These are phyloP conservation scores for Ophioninae sp. DNA, from an alignment of 2,888 invertebrate genomes.

Conservation along the genomic window DNA sequence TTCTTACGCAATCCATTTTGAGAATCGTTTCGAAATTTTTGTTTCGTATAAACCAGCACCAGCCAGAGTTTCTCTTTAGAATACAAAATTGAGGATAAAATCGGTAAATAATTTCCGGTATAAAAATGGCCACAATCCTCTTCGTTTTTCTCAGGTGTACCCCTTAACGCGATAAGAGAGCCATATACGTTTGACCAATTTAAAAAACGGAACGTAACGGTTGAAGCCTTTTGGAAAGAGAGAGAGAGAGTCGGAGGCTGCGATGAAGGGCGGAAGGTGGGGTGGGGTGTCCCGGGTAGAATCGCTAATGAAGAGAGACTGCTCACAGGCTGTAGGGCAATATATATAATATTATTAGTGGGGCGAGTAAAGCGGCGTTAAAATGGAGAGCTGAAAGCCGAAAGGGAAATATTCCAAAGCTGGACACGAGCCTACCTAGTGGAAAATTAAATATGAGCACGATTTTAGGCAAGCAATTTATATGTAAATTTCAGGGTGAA, in stretches of 20 bases:
- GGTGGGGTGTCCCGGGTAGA: not conserved
- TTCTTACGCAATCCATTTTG: no score
- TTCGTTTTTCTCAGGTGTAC: no score
- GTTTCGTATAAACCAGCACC: no score
- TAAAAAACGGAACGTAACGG: conserved; percentile 61
- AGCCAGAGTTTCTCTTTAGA: no score
- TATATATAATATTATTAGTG: conserved; percentile 37
- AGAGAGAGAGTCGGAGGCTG: not conserved
- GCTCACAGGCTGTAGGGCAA: conserved; percentile 1
- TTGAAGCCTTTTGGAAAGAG: not conserved
- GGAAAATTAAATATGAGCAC: conserved; percentile 78
- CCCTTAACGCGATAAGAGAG: conserved; percentile 66
- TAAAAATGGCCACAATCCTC: no score
- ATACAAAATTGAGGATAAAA: no score
- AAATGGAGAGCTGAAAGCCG: conserved; percentile 60
- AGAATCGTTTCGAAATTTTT: no score
- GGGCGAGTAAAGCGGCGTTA: conserved; percentile 52
- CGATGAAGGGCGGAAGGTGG: not conserved
- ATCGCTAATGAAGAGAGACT: conserved; percentile 24
- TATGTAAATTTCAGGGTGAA: conserved; percentile 72
- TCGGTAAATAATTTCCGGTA: no score
- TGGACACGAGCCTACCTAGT: conserved; percentile 64
- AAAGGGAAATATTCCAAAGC: conserved; percentile 51
- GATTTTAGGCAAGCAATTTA: conserved; percentile 78
- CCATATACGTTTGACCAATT: conserved; percentile 71